Evolutionary conservation across 2,113 vertebrate genomes (phyloP).

Genomic region (Blennius ocellaris): DNA sequence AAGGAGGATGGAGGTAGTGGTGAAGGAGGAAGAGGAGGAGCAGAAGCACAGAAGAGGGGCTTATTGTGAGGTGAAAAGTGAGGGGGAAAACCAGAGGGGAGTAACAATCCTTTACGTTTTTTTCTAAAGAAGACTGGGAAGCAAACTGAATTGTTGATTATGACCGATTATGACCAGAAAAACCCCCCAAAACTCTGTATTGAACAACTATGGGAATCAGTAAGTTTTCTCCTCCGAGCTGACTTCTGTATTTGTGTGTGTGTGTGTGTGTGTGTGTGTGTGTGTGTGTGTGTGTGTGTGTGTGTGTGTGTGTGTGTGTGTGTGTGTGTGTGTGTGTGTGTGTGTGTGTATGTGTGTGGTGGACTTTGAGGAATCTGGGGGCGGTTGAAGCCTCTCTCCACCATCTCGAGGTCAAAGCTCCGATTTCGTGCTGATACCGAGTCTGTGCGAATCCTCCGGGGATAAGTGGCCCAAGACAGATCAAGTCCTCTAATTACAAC

Average conservation of each 20-base stretch:
- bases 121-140: constrained; percentile 8
- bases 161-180: not conserved
- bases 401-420: constrained; percentile 50
- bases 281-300: constrained; percentile 14
- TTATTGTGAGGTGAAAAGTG: constrained; percentile 48
- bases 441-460: constrained; percentile 65
- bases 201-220: not conserved
- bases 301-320: constrained; percentile 12
- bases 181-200: not conserved
- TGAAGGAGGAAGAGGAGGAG: constrained; percentile 56
- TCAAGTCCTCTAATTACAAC: constrained; percentile 78
- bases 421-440: constrained; percentile 70
- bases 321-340: constrained; percentile 17
- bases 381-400: constrained; percentile 56
- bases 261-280: constrained; percentile 21
- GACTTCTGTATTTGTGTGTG: constrained; percentile 9
- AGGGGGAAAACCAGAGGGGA: constrained; percentile 26
- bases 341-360: too few species aligned
- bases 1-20: constrained; percentile 45
- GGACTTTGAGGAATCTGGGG: constrained; percentile 40
- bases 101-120: constrained; percentile 29
- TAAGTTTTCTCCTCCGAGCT: not conserved
- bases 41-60: constrained; percentile 45
- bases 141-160: not conserved
- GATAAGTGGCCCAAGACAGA: constrained; percentile 64